Evolutionary conservation across 2,888 invertebrate species (phyloP), one percentile per base, ranked within the genome.

Genomic region (Rhagonycha lutea): DNA sequence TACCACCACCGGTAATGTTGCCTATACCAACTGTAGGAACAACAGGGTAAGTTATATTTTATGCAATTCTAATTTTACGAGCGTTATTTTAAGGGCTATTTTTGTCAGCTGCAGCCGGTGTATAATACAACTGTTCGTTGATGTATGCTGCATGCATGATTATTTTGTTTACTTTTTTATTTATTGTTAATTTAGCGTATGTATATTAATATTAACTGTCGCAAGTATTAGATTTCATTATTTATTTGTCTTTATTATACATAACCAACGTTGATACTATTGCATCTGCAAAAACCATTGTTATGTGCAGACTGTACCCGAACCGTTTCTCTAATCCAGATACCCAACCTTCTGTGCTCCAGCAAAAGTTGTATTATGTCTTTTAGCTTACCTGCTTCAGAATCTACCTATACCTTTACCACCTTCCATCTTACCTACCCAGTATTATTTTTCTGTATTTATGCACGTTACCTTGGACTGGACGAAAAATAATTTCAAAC

Each of bases 1-100:
- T 93, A 86, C 93, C 93, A 84, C 93, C 93, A 82, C 61, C 72
- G 23, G 78, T 78, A 24, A 90, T 93, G 61, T 74, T 86, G 75
- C 84, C 85, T 70, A 80, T 81, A 73, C 83, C 84, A 69, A 83
- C 82, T 67, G 80, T 84, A 67, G 84, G 83, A 74, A n/a, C 47
- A 47, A 47, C 47, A 47, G 84, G 87, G 87, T 87, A 85, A 87
- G 87, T 86, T 70, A 74, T 47, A 47, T 47, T 63, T 73, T 67
- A 24, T 75, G 63, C 60, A 61, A 23, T 60, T 72, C 18, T 70
- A 67, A 60, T 60, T 23, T 23, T 65, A 65, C 63, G 26, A 61
- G 61, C 61, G 23, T 68, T 61, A 68, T 28, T 61, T 26, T 60
- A 72, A 65, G 62, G 29, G 12, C 29, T 72, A 61, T 68, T 69